Evolutionary conservation across 1,140 invertebrate species (phyloP).

Genomic region (Panonychus citri): DNA sequence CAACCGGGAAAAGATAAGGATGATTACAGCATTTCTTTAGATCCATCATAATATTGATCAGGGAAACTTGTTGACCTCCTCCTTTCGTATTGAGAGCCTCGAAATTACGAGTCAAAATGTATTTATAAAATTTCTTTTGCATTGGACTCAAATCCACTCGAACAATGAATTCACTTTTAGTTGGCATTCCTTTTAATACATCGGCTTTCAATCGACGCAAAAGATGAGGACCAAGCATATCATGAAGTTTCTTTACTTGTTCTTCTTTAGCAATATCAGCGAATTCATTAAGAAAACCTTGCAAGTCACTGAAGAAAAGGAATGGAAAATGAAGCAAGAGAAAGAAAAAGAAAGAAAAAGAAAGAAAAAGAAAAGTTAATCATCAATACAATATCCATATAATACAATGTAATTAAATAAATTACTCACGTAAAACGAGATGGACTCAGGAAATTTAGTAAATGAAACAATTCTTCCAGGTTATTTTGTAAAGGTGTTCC

Average conservation of each 20-base stretch:
- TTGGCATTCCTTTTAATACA: conserved; percentile 92
- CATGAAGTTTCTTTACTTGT: conserved; percentile 94
- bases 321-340: too few species aligned
- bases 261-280: conserved; percentile 98
- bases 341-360: too few species aligned
- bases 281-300: conserved; percentile 91
- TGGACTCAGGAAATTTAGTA: conserved; percentile 93
- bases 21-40: conserved; percentile 99
- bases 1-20: conserved; percentile 92
- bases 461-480: conserved; percentile 94
- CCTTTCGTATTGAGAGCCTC: conserved; percentile 89
- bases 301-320: conserved; percentile 43
- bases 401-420: too few species aligned
- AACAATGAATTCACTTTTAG: conserved; percentile 98
- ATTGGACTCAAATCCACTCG: conserved; percentile 92
- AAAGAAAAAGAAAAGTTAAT: too few species aligned
- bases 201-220: conserved; percentile 91
- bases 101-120: conserved; percentile 92
- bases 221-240: conserved; percentile 94
- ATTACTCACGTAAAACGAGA: conserved; percentile 35
- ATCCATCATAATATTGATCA: conserved; percentile 99
- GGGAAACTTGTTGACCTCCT: conserved; percentile 73
- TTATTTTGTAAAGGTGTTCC: conserved; percentile 99
- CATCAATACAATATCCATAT: too few species aligned
- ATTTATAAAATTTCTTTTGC: conserved; percentile 99